Percentiles rank a stretch among this genome's conserved stretches.
Conservation (phyloP, 2,113 vertebrate genomes). For the Natator depressus region DNA sequence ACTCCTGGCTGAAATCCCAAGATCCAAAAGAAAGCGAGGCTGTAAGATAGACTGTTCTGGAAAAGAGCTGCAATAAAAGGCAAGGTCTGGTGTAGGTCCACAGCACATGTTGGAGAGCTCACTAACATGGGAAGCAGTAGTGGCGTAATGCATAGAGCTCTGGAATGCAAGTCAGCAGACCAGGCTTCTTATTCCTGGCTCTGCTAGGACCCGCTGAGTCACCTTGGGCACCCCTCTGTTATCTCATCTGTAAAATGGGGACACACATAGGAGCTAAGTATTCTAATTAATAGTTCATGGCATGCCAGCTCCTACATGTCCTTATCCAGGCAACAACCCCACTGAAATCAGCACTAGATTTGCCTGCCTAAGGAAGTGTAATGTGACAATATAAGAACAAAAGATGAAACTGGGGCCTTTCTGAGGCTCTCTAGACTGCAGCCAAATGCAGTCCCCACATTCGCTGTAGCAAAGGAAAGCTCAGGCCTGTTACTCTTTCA, state of each 20-base stretch:
- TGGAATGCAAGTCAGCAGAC: not conserved
- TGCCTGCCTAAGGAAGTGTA: not conserved
- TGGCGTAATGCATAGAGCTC: not conserved
- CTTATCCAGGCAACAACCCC: not conserved
- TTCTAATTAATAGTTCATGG: not conserved
- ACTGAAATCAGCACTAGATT: not conserved
- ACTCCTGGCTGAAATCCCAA: constrained; percentile 33
- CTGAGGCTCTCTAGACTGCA: not conserved
- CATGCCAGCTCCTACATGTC: not conserved
- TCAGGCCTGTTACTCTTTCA: constrained; percentile 32
- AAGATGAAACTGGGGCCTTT: not conserved
- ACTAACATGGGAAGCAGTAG: not conserved
- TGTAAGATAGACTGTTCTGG: not conserved
- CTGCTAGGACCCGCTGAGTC: fast-evolving
- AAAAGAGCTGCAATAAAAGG: constrained; percentile 15
- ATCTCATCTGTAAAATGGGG: not conserved
- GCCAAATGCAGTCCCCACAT: constrained; percentile 8
- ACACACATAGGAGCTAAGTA: not conserved
- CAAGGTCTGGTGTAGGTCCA: not conserved
- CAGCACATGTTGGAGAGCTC: not conserved
- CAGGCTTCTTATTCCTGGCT: not conserved
- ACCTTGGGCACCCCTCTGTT: not conserved
- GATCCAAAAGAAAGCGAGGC: constrained; percentile 18
- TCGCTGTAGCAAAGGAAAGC: not conserved
- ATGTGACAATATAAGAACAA: not conserved